A percentile compares a stretch with the other conserved stretches of the same genome.
Conservation (phyloP, 2,113 vertebrate species). For the Thoracochromis brauschi region DNA sequence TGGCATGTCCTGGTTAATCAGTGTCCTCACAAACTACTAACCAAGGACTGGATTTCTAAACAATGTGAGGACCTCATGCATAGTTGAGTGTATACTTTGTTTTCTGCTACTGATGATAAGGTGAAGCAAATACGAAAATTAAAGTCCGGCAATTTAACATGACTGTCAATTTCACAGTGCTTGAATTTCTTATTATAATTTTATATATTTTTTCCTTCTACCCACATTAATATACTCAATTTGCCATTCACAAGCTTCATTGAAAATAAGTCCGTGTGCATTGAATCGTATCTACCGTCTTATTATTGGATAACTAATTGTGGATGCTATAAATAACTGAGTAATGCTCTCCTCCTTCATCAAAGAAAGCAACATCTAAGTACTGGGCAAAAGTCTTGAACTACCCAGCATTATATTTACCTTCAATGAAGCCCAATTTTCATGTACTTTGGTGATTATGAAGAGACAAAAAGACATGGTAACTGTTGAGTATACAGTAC, state of each 20-base stretch:
- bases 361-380: not conserved
- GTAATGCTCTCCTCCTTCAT: not conserved
- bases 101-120: not conserved
- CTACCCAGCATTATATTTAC: not conserved
- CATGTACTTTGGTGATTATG: not conserved
- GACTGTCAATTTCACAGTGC: not conserved
- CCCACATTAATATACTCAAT: not conserved
- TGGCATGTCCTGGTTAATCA: not conserved
- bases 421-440: not conserved
- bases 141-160: not conserved
- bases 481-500: not conserved
- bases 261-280: not conserved
- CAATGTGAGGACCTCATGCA: not conserved
- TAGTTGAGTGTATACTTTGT: not conserved
- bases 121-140: not conserved
- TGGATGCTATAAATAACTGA: not conserved
- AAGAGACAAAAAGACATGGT: not conserved
- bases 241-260: not conserved
- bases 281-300: not conserved
- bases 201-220: not conserved
- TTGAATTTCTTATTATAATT: not conserved
- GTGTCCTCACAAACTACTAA: not conserved
- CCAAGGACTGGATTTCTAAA: not conserved
- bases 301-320: not conserved
- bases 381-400: not conserved